Evolutionary conservation across 2,888 invertebrate genomes (phyloP).

Genomic region (Sminthurides aquaticus): DNA sequence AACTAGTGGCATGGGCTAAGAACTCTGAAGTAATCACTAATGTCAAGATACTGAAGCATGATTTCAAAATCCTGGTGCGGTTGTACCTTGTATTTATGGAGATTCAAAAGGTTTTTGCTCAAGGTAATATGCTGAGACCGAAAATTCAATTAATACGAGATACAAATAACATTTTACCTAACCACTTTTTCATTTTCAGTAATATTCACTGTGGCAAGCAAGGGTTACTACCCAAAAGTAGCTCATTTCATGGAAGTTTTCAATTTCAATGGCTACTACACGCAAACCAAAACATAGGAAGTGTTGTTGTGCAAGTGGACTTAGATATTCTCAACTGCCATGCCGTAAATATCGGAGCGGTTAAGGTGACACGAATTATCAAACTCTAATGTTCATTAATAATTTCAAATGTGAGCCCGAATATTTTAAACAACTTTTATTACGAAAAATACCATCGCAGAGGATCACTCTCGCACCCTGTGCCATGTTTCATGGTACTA

Average conservation of each 20-base stretch:
- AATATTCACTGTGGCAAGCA: slow-evolving; percentile 30
- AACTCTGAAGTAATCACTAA: slow-evolving; percentile 20
- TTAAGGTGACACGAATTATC: no score
- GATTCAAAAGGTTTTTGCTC: slow-evolving; percentile 36
- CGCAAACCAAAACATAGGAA: neutral
- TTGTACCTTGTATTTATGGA: slow-evolving; percentile 34
- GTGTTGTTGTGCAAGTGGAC: neutral
- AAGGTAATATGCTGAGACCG: no score
- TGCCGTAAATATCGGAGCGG: no score
- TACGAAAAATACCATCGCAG: no score
- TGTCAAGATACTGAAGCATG: slow-evolving; percentile 22
- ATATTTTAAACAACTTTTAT: no score
- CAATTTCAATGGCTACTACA: slow-evolving; percentile 38
- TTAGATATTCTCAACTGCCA: no score
- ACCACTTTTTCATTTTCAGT: no score
- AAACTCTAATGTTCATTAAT: no score
- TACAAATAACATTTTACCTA: no score
- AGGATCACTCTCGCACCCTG: no score
- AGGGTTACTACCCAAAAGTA: slow-evolving; percentile 36
- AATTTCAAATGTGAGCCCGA: no score
- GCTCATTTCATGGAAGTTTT: slow-evolving; percentile 37
- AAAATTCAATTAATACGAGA: neutral
- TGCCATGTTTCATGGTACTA: no score
- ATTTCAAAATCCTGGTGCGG: slow-evolving; percentile 29
- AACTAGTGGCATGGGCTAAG: slow-evolving; percentile 20